These are phyloP conservation scores for Schrankia costaestrigalis DNA, from an alignment of 2,888 invertebrate genomes.

Conservation along the genomic window DNA sequence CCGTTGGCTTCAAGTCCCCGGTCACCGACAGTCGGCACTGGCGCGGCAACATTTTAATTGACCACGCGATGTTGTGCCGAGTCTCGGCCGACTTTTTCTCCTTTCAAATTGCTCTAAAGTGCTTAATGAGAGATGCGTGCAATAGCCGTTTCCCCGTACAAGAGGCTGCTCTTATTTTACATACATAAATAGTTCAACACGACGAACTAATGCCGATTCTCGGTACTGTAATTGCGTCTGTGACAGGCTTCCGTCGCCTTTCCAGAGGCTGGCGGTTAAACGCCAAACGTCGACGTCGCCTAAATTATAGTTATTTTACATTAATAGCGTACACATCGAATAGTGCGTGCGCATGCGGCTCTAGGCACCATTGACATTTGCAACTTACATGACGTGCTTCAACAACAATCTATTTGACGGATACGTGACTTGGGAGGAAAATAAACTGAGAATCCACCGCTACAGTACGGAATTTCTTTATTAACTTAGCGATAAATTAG, in stretches of 20 bases:
- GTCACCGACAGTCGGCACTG: constrained; percentile 57
- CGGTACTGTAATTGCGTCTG: constrained; percentile 76
- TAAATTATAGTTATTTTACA: constrained; percentile 76
- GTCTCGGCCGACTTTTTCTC: constrained; percentile 75
- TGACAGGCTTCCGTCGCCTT: constrained; percentile 80
- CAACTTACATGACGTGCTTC: constrained; percentile 36
- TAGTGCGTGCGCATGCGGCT: constrained; percentile 63
- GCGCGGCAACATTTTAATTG: constrained; percentile 76
- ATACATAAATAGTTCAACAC: constrained; percentile 78
- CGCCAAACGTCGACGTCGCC: constrained; percentile 61
- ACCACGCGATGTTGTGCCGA: constrained; percentile 75
- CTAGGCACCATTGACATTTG: constrained; percentile 62
- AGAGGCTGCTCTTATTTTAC: constrained; percentile 76
- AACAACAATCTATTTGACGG: constrained; percentile 33
- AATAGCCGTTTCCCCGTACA: constrained; percentile 78
- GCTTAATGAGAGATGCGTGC: constrained; percentile 81
- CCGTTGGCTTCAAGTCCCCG: constrained; percentile 41
- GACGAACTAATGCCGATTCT: constrained; percentile 78
- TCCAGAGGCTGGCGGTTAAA: constrained; percentile 62
- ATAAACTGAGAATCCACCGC: neutral
- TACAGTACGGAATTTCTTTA: too few species aligned
- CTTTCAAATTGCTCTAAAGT: constrained; percentile 79
- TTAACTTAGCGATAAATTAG: too few species aligned
- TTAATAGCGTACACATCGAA: constrained; percentile 68
- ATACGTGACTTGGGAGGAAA: constrained; percentile 31